These are phyloP conservation scores for Nothobranchius furzeri DNA, from an alignment of 2,113 vertebrate genomes.

Conservation along the genomic window DNA sequence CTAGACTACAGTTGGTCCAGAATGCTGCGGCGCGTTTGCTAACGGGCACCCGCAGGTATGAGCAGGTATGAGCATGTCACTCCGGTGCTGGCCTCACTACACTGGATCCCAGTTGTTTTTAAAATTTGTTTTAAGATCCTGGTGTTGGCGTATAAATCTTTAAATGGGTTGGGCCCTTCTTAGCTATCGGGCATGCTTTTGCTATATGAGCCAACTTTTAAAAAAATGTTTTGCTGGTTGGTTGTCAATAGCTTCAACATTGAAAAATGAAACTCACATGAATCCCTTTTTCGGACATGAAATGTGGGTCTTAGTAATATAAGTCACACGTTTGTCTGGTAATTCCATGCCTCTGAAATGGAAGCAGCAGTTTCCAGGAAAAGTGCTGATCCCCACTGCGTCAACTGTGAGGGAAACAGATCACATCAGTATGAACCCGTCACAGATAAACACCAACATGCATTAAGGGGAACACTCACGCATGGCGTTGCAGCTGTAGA, in stretches of 20 bases:
- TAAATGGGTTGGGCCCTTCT: no score
- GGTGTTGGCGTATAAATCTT: no score
- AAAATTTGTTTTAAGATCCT: no score
- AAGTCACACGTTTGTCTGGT: rapidly evolving
- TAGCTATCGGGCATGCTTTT: no score
- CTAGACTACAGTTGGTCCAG: no score
- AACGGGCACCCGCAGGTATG: no score
- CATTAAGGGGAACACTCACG: slow-evolving; percentile 17
- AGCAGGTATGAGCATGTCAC: no score
- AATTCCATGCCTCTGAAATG: rapidly evolving
- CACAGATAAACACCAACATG: rapidly evolving
- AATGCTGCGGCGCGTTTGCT: no score
- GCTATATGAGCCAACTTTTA: no score
- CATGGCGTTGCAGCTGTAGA: slow-evolving; percentile 20
- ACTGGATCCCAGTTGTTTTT: no score
- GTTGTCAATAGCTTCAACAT: background rate
- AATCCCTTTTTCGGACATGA: slow-evolving; percentile 14
- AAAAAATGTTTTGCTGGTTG: background rate
- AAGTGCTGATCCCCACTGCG: background rate
- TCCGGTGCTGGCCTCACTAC: no score
- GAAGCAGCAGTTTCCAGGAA: slow-evolving; percentile 37
- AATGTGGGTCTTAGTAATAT: slow-evolving; percentile 9
- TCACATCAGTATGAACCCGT: background rate
- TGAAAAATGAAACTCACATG: slow-evolving; percentile 43
- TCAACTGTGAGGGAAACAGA: slow-evolving; percentile 10